Evolutionary conservation across 2,888 invertebrate species (phyloP), one percentile per base, ranked within the genome.

Genomic region (Clostera curtula): DNA sequence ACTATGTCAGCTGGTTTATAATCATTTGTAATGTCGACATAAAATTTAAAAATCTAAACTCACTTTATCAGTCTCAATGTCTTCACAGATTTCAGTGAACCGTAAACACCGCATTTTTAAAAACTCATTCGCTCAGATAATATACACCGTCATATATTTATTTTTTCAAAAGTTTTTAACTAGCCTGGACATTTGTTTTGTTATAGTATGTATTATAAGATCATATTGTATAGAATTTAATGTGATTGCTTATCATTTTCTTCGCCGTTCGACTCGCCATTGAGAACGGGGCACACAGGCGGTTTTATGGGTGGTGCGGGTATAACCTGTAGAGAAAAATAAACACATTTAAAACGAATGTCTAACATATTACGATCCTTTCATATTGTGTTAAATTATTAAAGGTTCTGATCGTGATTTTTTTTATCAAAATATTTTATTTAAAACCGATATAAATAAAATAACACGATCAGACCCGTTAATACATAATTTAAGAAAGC

Each of bases 61-160:
- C 72, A 66, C 68, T 52, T 66, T 58, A 62, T 76, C 79, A 79
- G 79, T 79, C 79, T 79, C 79, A 74, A 67, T 52, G 49, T 53
- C 53, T 45, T 46, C 39, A 40, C 46, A 39, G 47, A 51, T 45
- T 38, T 42, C 36, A 45, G 40, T 49, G 43, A 47, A 40, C 46
- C 43, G 46, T 38, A 50, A 40, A 42, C 37, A 20, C 8, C 11
- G 23, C 19, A 19, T 18, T 30, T 29, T 37, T 30, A 19, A 8
- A 32, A 29, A 37, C 32, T 39, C 41, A 33, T 40, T 45, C 36
- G 37, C 37, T 41, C 34, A 47, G 34, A 38, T 36, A 36, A 36
- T 45, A 40, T 36, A 37, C 8, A 54, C 53, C 53, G 47, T 59
- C 50, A 50, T 44, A 43, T 38, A 19, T 25, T 33, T 31, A 21